phyloP scores from a whole-genome alignment of 1,140 invertebrate species.

The Drosophila quadrilineata region DNA sequence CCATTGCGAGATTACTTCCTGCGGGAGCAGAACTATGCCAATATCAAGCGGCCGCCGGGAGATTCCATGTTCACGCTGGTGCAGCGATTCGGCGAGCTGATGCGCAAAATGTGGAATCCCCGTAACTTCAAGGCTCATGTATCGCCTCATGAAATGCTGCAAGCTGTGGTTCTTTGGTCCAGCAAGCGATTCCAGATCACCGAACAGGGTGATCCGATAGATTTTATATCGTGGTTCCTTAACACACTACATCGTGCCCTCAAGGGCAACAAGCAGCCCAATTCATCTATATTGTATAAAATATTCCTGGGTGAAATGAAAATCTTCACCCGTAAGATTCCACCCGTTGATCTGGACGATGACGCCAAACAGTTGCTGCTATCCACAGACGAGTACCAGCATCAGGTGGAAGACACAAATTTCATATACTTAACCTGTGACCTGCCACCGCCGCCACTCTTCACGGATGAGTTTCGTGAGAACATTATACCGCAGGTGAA shows the following conservation, averaged over 20 bases:
- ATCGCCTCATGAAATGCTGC: slow-evolving; percentile 99
- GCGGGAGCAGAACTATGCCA: slow-evolving; percentile 94
- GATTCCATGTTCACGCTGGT: slow-evolving; percentile 95
- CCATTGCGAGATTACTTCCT: slow-evolving; percentile 98
- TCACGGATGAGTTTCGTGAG: slow-evolving; percentile 98
- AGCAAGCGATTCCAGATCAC: slow-evolving; percentile 99
- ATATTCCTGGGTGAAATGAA: slow-evolving; percentile 97
- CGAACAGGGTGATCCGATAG: slow-evolving; percentile 98
- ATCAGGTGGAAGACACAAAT: slow-evolving; percentile 92
- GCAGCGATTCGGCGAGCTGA: slow-evolving; percentile 97
- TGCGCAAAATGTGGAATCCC: slow-evolving; percentile 99
- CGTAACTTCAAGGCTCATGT: slow-evolving; percentile 99
- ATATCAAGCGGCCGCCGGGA: slow-evolving; percentile 94
- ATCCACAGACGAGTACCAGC: slow-evolving; percentile 92
- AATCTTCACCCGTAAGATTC: slow-evolving; percentile 96
- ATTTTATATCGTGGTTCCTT: slow-evolving; percentile 98
- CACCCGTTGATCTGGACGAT: slow-evolving; percentile 95
- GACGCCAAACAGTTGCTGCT: slow-evolving; percentile 91
- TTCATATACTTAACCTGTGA: slow-evolving; percentile 98
- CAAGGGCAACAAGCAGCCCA: slow-evolving; percentile 91
- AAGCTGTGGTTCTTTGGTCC: slow-evolving; percentile 98
- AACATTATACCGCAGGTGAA: slow-evolving; percentile 99
- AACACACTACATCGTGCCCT: slow-evolving; percentile 95
- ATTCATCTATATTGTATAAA: slow-evolving; percentile 96
- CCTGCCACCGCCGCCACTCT: slow-evolving; percentile 96